These are phyloP conservation scores for Schrankia costaestrigalis DNA, from an alignment of 2,888 invertebrate genomes.

Conservation along the genomic window DNA sequence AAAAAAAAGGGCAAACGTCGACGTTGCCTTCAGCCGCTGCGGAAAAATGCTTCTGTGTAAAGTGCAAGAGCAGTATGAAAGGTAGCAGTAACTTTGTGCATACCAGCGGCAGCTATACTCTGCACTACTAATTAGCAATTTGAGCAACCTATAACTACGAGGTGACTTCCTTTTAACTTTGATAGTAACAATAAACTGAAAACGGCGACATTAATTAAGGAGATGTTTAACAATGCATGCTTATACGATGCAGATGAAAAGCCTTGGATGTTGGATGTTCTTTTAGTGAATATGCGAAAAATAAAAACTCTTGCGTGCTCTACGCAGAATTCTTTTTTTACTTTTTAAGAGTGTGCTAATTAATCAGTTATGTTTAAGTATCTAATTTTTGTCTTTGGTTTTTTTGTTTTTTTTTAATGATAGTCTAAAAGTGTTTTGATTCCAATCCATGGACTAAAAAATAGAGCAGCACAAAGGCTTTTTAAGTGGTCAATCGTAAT, in stretches of 20 bases:
- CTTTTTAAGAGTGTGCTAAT: not conserved
- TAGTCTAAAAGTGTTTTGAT: too few relatives aligned
- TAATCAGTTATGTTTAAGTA: not conserved
- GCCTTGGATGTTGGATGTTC: too few relatives aligned
- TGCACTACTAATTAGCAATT: constrained; percentile 57
- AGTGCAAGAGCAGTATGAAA: constrained; percentile 43
- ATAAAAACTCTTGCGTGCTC: too few relatives aligned
- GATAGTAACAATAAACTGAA: constrained; percentile 11
- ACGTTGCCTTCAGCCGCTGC: constrained; percentile 36
- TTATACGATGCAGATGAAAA: not conserved
- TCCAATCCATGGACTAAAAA: too few relatives aligned
- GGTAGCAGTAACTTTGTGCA: constrained; percentile 46
- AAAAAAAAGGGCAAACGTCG: constrained; percentile 38
- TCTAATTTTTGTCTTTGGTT: too few relatives aligned
- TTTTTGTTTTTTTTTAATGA: too few relatives aligned
- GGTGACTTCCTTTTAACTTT: constrained; percentile 17
- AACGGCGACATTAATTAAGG: constrained; percentile 14
- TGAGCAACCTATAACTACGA: constrained; percentile 29
- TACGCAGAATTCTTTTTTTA: too few relatives aligned
- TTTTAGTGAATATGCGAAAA: not conserved
- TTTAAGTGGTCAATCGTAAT: too few relatives aligned
- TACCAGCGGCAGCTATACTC: constrained; percentile 24
- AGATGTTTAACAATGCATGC: not conserved
- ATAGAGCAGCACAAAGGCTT: too few relatives aligned
- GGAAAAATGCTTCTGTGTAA: constrained; percentile 49